Conservation (phyloP, 1,140 invertebrate genomes). For the Limonius californicus region DNA sequence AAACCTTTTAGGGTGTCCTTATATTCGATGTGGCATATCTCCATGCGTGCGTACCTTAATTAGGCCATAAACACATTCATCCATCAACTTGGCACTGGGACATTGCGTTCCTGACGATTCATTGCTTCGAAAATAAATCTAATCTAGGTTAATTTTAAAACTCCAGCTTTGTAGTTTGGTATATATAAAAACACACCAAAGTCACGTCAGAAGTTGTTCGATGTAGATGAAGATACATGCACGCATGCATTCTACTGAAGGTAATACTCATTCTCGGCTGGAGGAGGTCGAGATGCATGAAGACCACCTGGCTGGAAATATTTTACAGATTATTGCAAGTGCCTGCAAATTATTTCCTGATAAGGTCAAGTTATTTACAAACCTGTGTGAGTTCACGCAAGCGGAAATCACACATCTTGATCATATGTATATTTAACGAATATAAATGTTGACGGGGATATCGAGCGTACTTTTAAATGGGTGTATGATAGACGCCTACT, state of each 20-base stretch:
- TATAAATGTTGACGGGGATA: conserved; percentile 4
- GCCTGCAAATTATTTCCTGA: conserved; percentile 1
- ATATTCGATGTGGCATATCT: conserved; percentile 15
- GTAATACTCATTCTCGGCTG: too few species aligned
- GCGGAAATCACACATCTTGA: conserved; percentile 4
- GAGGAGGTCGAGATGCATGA: too few species aligned
- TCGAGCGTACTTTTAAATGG: not conserved
- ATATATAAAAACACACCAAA: not conserved
- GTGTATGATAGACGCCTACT: not conserved
- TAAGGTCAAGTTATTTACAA: conserved; percentile 9
- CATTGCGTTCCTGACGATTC: conserved; percentile 32
- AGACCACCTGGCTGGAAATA: not conserved
- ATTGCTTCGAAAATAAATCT: conserved; percentile 29
- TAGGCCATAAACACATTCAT: conserved; percentile 37
- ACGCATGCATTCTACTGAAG: not conserved
- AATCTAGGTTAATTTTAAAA: conserved; percentile 9
- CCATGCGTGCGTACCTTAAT: conserved; percentile 32
- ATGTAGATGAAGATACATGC: not conserved
- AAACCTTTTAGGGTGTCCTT: not conserved
- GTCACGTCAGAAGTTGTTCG: not conserved
- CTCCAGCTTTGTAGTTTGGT: not conserved
- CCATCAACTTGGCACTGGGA: conserved; percentile 36
- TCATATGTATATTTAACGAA: not conserved
- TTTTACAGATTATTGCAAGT: not conserved
- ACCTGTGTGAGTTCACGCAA: not conserved